A percentile compares a stretch with the other conserved stretches of the same genome.
Evolutionary conservation across 2,888 invertebrate species (phyloP).

Genomic region (Pocota personata): DNA sequence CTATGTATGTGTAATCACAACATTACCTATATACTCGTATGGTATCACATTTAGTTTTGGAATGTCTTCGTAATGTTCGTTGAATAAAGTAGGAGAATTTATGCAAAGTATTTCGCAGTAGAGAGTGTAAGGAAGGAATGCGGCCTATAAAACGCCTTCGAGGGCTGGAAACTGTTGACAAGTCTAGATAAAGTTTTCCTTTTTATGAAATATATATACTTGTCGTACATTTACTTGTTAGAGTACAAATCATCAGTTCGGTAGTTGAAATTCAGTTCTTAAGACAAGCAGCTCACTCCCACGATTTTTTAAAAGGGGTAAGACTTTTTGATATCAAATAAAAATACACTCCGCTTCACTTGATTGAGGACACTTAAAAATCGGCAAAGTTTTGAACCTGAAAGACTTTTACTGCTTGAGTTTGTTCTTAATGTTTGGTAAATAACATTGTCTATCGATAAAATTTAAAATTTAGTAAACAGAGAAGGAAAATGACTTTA

Average conservation of each 20-base stretch:
- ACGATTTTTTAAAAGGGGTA: no score
- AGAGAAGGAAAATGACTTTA: no score
- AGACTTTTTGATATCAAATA: no score
- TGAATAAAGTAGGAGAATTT: constrained; percentile 42
- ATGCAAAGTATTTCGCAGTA: constrained; percentile 54
- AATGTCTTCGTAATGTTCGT: constrained; percentile 35
- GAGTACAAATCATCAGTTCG: no score
- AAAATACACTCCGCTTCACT: no score
- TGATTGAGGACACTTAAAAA: no score
- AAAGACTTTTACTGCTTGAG: no score
- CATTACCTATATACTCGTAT: constrained; percentile 17
- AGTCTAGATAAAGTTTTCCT: constrained; percentile 29
- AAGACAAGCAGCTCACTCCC: not conserved
- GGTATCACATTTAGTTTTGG: constrained; percentile 21
- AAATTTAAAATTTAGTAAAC: no score
- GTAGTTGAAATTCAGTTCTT: not conserved
- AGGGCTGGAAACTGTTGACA: constrained; percentile 30
- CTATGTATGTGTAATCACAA: constrained; percentile 58
- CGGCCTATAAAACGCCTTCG: constrained; percentile 21
- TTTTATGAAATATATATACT: not conserved
- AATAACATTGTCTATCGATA: no score
- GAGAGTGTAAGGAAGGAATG: constrained; percentile 26
- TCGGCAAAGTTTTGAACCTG: no score
- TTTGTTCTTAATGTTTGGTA: no score
- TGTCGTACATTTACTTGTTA: not conserved